Conservation (phyloP, 2,797 vertebrate genomes). For the Petrocephalus sullivani region DNA sequence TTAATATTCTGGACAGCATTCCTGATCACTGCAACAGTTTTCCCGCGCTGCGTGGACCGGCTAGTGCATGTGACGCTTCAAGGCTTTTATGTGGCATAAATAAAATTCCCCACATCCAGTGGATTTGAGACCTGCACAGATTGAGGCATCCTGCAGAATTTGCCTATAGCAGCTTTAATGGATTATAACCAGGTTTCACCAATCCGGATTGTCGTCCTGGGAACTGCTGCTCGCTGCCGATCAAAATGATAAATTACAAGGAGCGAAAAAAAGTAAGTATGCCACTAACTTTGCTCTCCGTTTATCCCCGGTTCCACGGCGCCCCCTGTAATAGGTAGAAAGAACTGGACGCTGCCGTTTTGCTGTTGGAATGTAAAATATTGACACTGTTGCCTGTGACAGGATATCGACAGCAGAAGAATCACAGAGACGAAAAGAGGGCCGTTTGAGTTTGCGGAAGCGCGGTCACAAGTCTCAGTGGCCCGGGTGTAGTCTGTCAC, state of each 20-base stretch:
- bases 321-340: neutral
- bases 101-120: constrained; percentile 36
- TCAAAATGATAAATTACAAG: constrained; percentile 56
- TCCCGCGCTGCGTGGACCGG: constrained; percentile 43
- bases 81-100: constrained; percentile 49
- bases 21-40: constrained; percentile 36
- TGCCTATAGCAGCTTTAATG: constrained; percentile 43
- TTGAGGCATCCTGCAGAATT: constrained; percentile 39
- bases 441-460: neutral
- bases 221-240: constrained; percentile 49
- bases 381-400: neutral
- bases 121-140: constrained; percentile 53
- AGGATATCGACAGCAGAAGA: neutral
- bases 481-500: neutral
- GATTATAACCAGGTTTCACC: constrained; percentile 63
- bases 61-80: constrained; percentile 49
- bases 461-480: neutral
- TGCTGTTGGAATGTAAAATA: neutral
- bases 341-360: neutral
- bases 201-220: constrained; percentile 46
- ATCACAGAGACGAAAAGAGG: neutral
- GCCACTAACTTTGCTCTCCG: neutral
- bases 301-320: neutral
- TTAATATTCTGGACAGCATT: constrained; percentile 34
- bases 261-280: constrained; percentile 60